phyloP scores from a whole-genome alignment of 1,140 invertebrate genomes.

The Anadara kagoshimensis region DNA sequence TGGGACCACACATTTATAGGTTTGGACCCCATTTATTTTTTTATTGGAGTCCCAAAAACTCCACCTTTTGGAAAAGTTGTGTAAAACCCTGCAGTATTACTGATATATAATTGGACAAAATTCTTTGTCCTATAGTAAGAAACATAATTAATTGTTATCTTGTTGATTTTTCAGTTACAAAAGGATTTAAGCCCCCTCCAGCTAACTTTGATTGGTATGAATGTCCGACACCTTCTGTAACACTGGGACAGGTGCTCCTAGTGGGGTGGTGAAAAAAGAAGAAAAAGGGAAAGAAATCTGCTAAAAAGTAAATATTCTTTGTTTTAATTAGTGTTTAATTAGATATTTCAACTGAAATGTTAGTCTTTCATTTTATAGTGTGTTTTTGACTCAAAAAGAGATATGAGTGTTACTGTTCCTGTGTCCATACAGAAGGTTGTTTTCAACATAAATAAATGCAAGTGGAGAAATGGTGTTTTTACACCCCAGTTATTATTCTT shows the following conservation, averaged over 20 bases:
- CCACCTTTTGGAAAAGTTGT: no score
- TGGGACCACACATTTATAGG: no score
- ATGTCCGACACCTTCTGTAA: constrained; percentile 6
- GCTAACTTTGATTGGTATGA: constrained; percentile 61
- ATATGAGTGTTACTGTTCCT: no score
- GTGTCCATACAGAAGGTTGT: no score
- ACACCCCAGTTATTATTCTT: no score
- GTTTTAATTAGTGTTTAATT: neutral
- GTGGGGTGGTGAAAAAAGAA: constrained; percentile 34
- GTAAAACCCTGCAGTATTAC: no score
- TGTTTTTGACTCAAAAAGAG: neutral
- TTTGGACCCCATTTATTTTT: no score
- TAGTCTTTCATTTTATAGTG: neutral
- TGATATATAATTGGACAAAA: no score
- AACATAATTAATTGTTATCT: neutral
- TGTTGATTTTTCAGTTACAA: constrained; percentile 30
- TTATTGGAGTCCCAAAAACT: no score
- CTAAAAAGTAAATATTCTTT: constrained; percentile 37
- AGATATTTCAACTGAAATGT: neutral
- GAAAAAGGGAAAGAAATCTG: constrained; percentile 49
- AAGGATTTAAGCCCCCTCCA: constrained; percentile 46
- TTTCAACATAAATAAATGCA: no score
- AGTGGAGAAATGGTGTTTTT: no score
- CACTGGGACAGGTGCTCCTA: constrained; percentile 1
- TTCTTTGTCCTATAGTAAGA: no score